phyloP scores from a whole-genome alignment of 1,140 invertebrate genomes.

The Drosophila yakuba region DNA sequence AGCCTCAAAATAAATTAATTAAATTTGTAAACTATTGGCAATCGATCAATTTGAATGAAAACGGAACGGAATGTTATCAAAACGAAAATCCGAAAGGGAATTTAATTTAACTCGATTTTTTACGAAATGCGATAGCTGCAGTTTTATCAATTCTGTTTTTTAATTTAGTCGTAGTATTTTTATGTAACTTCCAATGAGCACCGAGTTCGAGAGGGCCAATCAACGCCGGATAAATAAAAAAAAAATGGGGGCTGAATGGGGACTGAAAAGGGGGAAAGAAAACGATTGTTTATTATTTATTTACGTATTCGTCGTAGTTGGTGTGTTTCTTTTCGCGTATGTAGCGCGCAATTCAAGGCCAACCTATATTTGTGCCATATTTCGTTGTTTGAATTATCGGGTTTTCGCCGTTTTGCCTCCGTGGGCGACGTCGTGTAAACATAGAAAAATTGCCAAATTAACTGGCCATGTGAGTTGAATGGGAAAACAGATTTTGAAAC shows the following conservation, averaged over 20 bases:
- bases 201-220: constrained; percentile 8
- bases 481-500: constrained; percentile 55
- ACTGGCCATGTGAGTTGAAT: constrained; percentile 40
- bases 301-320: constrained; percentile 32
- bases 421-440: constrained; percentile 52
- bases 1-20: constrained; percentile 42
- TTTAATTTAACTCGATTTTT: constrained; percentile 13
- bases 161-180: constrained; percentile 7
- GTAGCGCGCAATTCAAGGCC: constrained; percentile 68
- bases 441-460: constrained; percentile 64
- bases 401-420: constrained; percentile 2
- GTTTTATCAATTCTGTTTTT: constrained; percentile 4
- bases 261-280: constrained; percentile 38
- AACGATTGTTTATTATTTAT: constrained; percentile 76
- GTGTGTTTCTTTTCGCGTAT: constrained; percentile 45
- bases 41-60: constrained; percentile 10
- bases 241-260: not conserved
- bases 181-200: constrained; percentile 18
- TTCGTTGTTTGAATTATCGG: constrained; percentile 22
- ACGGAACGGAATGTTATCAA: not conserved
- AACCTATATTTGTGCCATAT: constrained; percentile 72
- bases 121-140: not conserved
- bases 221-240: not conserved
- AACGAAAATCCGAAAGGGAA: constrained; percentile 12
- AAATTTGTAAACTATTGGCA: constrained; percentile 50